Evolutionary conservation across 2,888 invertebrate genomes (phyloP).

Genomic region (Drosophila quasianomalipes): DNA sequence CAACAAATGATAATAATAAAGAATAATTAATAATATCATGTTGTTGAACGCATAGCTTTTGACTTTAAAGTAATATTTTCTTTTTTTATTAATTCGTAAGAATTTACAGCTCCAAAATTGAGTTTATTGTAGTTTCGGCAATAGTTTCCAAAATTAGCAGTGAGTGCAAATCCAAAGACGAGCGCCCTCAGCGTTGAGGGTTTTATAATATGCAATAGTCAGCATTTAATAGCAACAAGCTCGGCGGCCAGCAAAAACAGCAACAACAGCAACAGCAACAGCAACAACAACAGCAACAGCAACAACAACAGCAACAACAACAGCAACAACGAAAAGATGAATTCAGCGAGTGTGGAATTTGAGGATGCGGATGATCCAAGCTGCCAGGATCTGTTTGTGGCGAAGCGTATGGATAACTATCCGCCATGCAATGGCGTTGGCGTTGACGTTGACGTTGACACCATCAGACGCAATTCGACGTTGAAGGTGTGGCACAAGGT

Average conservation of each 20-base stretch:
- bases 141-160: conserved; percentile 34
- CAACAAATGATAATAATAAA: not conserved
- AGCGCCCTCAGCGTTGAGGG: conserved; percentile 24
- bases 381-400: conserved; percentile 31
- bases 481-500: conserved; percentile 12
- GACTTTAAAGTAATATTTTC: conserved; percentile 4
- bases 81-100: conserved; percentile 24
- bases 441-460: too few species aligned
- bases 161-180: conserved; percentile 13
- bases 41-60: not conserved
- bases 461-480: not conserved
- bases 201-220: conserved; percentile 32
- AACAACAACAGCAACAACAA: not conserved
- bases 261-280: not conserved
- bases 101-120: conserved; percentile 35
- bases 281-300: not conserved
- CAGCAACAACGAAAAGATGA: not conserved
- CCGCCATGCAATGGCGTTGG: conserved; percentile 30
- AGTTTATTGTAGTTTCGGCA: conserved; percentile 33
- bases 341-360: not conserved
- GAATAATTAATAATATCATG: not conserved
- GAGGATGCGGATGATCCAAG: not conserved
- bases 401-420: conserved; percentile 36
- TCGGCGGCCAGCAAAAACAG: not conserved
- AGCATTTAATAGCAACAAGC: conserved; percentile 12